phyloP scores from a whole-genome alignment of 2,888 invertebrate genomes.

The Spialia ferax region DNA sequence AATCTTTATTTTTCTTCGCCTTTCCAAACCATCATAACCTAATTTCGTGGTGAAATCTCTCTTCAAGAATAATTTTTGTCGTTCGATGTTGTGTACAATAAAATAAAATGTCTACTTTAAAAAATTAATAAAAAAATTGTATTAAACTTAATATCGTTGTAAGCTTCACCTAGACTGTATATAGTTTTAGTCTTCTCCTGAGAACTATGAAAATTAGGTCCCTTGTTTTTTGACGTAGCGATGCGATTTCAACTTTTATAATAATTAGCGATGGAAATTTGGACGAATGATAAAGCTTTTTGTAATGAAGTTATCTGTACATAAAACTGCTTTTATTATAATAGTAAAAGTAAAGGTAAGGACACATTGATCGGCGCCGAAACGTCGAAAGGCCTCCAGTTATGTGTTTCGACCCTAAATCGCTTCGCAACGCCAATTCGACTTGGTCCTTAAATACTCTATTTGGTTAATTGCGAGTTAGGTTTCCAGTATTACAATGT shows the following conservation, averaged over 20 bases:
- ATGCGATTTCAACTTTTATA: conserved; percentile 10
- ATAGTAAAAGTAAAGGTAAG: too few relatives aligned
- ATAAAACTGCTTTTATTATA: neutral
- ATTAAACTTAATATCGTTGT: conserved; percentile 50
- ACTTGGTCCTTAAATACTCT: conserved; percentile 31
- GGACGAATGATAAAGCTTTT: neutral
- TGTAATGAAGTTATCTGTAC: neutral
- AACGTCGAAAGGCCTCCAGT: too few relatives aligned
- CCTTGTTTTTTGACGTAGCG: conserved; percentile 7
- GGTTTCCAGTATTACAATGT: conserved; percentile 72
- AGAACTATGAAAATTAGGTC: conserved; percentile 10
- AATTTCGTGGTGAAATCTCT: conserved; percentile 25
- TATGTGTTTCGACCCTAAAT: too few relatives aligned
- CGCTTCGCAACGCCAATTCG: conserved; percentile 1
- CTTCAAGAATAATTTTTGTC: conserved; percentile 42
- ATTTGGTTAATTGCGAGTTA: conserved; percentile 49
- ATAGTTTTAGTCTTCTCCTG: conserved; percentile 34
- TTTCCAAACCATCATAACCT: neutral
- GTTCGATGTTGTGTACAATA: conserved; percentile 60
- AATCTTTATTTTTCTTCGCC: too few relatives aligned
- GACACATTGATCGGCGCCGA: too few relatives aligned
- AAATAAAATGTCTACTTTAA: conserved; percentile 30
- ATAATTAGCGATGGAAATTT: neutral
- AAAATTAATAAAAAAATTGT: conserved; percentile 49
- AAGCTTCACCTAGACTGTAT: conserved; percentile 69